A percentile compares a stretch with the other conserved stretches of the same genome.
These are phyloP conservation scores for Leptopterna dolabrata DNA, from an alignment of 2,888 invertebrate species.

Conservation along the genomic window DNA sequence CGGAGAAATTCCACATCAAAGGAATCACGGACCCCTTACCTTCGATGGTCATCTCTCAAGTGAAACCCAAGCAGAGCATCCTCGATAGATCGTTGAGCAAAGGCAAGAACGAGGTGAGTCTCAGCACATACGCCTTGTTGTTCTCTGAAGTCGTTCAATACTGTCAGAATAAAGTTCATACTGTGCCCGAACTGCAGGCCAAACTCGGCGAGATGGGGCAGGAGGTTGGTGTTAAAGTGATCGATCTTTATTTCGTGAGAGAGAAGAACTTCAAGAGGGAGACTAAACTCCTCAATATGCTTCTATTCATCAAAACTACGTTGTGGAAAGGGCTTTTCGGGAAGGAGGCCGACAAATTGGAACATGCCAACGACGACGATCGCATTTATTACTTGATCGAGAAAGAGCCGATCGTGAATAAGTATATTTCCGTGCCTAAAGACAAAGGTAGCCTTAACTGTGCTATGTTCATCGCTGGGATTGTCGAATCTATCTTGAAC, in stretches of 20 bases:
- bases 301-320: slow-evolving; percentile 94
- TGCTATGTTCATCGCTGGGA: slow-evolving; percentile 98
- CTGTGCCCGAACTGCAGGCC: slow-evolving; percentile 93
- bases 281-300: slow-evolving; percentile 92
- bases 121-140: slow-evolving; percentile 92
- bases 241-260: slow-evolving; percentile 93
- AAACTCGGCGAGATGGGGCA: slow-evolving; percentile 96
- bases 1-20: slow-evolving; percentile 56
- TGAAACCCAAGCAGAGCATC: slow-evolving; percentile 79
- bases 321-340: slow-evolving; percentile 98
- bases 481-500: slow-evolving; percentile 94
- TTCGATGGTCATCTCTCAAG: slow-evolving; percentile 65
- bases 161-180: slow-evolving; percentile 94
- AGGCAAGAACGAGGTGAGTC: slow-evolving; percentile 91
- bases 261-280: slow-evolving; percentile 95
- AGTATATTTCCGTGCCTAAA: slow-evolving; percentile 96
- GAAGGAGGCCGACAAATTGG: slow-evolving; percentile 97
- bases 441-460: slow-evolving; percentile 98
- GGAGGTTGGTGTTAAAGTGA: slow-evolving; percentile 92
- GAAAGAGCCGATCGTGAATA: slow-evolving; percentile 96
- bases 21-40: slow-evolving; percentile 38
- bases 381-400: slow-evolving; percentile 98
- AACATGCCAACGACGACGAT: slow-evolving; percentile 98
- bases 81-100: slow-evolving; percentile 91
- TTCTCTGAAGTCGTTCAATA: slow-evolving; percentile 99